Percentiles rank a stretch among this genome's conserved stretches.
phyloP scores from a whole-genome alignment of 2,797 vertebrate genomes.

The Falco biarmicus region DNA sequence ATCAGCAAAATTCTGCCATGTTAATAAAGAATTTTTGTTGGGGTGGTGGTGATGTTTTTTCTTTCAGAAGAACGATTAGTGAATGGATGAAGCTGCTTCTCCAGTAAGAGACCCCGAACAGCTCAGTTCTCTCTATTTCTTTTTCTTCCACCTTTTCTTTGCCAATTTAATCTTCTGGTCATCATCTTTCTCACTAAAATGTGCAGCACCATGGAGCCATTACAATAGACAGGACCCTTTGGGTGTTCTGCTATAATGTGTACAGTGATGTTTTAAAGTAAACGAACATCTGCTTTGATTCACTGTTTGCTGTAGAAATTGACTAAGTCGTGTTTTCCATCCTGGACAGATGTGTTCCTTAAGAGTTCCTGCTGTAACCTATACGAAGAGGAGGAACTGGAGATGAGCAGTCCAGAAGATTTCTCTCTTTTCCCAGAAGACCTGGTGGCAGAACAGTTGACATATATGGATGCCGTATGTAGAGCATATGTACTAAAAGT shows the following conservation, averaged over 20 bases:
- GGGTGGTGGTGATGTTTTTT: not conserved
- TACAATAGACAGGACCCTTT: not conserved
- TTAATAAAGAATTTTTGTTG: not conserved
- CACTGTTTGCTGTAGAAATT: not conserved
- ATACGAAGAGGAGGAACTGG: constrained; percentile 86
- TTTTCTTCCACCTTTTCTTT: not conserved
- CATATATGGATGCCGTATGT: constrained; percentile 94
- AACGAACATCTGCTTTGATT: constrained; percentile 6
- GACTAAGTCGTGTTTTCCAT: not conserved
- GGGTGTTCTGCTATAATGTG: not conserved
- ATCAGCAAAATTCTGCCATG: not conserved
- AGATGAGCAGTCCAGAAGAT: constrained; percentile 82
- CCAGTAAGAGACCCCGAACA: not conserved
- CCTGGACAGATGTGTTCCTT: constrained; percentile 81
- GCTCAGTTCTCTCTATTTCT: not conserved
- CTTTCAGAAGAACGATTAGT: not conserved
- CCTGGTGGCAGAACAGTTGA: constrained; percentile 93
- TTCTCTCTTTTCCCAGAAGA: constrained; percentile 88
- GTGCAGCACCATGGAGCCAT: not conserved
- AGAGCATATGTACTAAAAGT: not conserved
- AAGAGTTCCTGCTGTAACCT: constrained; percentile 78
- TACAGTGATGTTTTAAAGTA: not conserved
- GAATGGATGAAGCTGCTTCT: not conserved
- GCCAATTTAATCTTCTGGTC: not conserved
- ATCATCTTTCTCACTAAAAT: not conserved